A percentile compares a stretch with the other conserved stretches of the same genome.
phyloP scores from a whole-genome alignment of 2,797 vertebrate genomes.

The Myoxocephalus aenaeus region DNA sequence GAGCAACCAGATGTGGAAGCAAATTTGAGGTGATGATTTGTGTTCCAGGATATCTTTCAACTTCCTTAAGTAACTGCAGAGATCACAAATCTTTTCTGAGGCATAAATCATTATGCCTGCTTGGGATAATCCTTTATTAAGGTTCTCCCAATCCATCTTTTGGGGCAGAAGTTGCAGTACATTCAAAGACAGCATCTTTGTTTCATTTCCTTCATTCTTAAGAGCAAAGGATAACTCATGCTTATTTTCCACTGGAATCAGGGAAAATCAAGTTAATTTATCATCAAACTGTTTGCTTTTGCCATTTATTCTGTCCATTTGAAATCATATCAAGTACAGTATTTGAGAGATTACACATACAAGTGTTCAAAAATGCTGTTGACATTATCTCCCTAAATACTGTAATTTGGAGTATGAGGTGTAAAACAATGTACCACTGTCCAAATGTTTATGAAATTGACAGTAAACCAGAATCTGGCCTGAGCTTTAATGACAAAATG shows the following conservation, averaged over 20 bases:
- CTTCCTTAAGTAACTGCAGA: constrained; percentile 38
- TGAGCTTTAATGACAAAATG: constrained; percentile 36
- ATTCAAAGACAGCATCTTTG: constrained; percentile 26
- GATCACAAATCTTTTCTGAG: constrained; percentile 45
- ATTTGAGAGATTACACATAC: not conserved
- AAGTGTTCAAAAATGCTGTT: not conserved
- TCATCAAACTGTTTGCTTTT: constrained; percentile 3
- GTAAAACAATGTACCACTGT: not conserved
- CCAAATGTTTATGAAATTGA: constrained; percentile 14
- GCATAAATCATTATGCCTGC: constrained; percentile 51
- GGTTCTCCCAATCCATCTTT: constrained; percentile 34
- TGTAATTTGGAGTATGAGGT: not conserved
- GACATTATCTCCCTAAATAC: not conserved
- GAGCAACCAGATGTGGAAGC: constrained; percentile 62
- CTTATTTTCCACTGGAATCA: constrained; percentile 9
- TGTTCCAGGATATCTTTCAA: constrained; percentile 63
- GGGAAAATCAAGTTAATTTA: not conserved
- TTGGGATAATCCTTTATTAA: constrained; percentile 38
- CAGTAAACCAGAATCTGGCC: constrained; percentile 14
- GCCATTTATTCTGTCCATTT: not conserved
- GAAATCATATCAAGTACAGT: not conserved
- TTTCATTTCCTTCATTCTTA: constrained; percentile 1
- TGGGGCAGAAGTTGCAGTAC: not conserved
- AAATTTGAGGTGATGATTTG: constrained; percentile 41
- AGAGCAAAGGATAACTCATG: not conserved